Evolutionary conservation across 2,797 vertebrate genomes (phyloP), one percentile per base, ranked within the genome.

Genomic region (Spinibarbus caldwelli): DNA sequence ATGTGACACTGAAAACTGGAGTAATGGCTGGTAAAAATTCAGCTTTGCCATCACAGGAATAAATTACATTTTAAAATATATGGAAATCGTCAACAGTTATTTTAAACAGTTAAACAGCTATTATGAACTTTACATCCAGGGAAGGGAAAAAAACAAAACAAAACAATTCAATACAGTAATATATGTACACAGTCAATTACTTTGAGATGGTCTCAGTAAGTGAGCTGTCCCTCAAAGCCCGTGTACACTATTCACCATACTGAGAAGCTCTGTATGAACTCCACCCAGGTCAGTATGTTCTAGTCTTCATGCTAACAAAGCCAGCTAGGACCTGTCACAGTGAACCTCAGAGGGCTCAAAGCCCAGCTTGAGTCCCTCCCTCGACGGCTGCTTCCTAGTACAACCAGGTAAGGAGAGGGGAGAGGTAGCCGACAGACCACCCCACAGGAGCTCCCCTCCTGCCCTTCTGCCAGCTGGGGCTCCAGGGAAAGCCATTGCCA

Each of bases 371-470:
- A 41, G n/a, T 81, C 54, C 82, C 54, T 80, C 49, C 71, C 49
- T 68, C 36, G 34, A 72, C 54, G 36, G 54, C 76, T 87, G 78
- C 45, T 85, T 79, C 19, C 52, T 54, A 36, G 49, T 66, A 67
- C 41, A 62, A 21, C 68, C 52, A 64, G 73, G 52, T 23, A 43
- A 31, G 66, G 14, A 84, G 29, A 80, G 47, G 52, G 52, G 34
- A 57, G 17, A 77, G 26, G 71, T 57, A 49, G 49, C 31, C 15
- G 8, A 12, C 47, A 72, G 31, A 86, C 72, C 72, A 45, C 23
- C 79, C 47, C 85, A 62, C 64, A 68, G 73, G 76, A 79, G 75
- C 72, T 77, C 14, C 80, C 80, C 29, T 76, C 45, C 36, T 67
- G 62, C 62, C 29, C 49, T 49, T 14, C 47, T 68, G 10, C 72